Evolutionary conservation across 2,113 vertebrate species (phyloP), one percentile per base, ranked within the genome.

Genomic region (Baryphthengus martii): DNA sequence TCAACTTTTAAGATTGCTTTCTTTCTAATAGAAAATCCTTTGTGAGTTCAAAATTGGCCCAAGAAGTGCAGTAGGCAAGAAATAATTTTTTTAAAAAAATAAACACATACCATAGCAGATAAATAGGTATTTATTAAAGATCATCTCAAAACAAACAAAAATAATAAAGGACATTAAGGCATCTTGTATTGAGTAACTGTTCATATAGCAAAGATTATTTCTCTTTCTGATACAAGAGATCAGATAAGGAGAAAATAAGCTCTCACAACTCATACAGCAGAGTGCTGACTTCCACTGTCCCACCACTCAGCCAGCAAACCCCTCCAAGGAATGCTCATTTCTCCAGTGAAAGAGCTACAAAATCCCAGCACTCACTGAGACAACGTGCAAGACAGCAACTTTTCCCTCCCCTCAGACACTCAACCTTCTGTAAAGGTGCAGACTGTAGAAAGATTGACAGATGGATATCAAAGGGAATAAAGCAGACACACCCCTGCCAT

Each of bases 131-230:
- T 97, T 97, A 97, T 98, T 98, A 95, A 98, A 96, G 89, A 93
- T 68, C 67, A 86, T 88, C 83, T 95, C 78, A 81, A 89, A 85
- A 26, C 86, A 96, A 92, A 80, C 95, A 82, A 95, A 92, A 97
- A 96, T 95, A 96, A 85, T 92, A 94, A 96, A 76, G 85, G 62
- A 96, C 90, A 97, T 97, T 98, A 98, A 98, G 98, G 98, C 97
- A 98, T 97, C 91, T 95, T 94, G 73, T 90, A 91, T 77, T 96
- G 81, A 85, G 33, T 88, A 88, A 93, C 74, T 17, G 6, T 79
- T 89, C 81, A 83, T 61, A 90, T 35, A 93, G 83, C 72, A 95
- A 90, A 96, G 75, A 93, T 66, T 72, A 97, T 11, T 75, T 86
- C 67, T 94, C 88, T 65, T 93, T 95, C 89, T 67, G 70, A 89